phyloP scores from a whole-genome alignment of 2,797 vertebrate species.

The Phyllotis vaccarum region DNA sequence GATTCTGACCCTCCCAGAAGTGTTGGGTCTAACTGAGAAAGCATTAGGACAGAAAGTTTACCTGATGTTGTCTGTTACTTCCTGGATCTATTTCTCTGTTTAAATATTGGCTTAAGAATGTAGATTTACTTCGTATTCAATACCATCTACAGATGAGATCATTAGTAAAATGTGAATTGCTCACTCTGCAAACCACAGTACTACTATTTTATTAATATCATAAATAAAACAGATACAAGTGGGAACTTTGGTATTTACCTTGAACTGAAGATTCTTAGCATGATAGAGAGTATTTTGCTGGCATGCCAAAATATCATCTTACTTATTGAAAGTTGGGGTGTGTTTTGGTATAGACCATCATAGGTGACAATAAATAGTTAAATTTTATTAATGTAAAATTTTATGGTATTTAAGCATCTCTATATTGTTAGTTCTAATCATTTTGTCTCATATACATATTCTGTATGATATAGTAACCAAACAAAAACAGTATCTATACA shows the following conservation, averaged over 20 bases:
- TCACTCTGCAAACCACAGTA: neutral
- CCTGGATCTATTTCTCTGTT: slow-evolving; percentile 14
- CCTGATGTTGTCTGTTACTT: slow-evolving; percentile 40
- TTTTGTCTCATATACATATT: slow-evolving; percentile 60
- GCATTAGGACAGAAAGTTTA: slow-evolving; percentile 66
- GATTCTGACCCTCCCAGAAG: slow-evolving; percentile 83
- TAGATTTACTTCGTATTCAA: slow-evolving; percentile 20
- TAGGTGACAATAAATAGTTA: slow-evolving; percentile 12
- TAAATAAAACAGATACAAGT: slow-evolving; percentile 70
- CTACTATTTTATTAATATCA: slow-evolving; percentile 62
- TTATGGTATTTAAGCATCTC: slow-evolving; percentile 53
- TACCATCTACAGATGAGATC: slow-evolving; percentile 44
- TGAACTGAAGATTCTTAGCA: slow-evolving; percentile 57
- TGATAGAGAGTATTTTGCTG: slow-evolving; percentile 33
- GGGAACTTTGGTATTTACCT: slow-evolving; percentile 51
- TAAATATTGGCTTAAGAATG: slow-evolving; percentile 53
- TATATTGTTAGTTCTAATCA: slow-evolving; percentile 40
- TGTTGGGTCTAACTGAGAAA: slow-evolving; percentile 71
- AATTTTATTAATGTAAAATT: slow-evolving; percentile 58
- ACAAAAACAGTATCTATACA: neutral
- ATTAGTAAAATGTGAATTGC: slow-evolving; percentile 40
- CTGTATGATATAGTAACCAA: neutral
- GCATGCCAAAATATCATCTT: slow-evolving; percentile 46
- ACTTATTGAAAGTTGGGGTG: slow-evolving; percentile 50
- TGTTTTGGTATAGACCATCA: slow-evolving; percentile 18